Conservation (phyloP, 2,888 invertebrate genomes). For the Nymphalis polychloros region DNA sequence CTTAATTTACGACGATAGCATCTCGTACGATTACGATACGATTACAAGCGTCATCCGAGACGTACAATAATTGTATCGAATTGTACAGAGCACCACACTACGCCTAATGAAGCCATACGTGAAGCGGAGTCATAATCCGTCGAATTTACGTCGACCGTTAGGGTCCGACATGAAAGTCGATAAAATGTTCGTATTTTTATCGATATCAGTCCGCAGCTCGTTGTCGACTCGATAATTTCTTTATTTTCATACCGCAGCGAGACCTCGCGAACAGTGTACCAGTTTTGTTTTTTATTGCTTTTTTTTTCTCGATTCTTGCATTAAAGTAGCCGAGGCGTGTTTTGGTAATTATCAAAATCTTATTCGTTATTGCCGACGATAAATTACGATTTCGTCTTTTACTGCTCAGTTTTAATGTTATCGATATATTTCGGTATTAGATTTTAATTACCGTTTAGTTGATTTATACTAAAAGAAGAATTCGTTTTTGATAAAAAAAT, state of each 20-base stretch:
- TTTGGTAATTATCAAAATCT: conserved; percentile 50
- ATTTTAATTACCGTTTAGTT: conserved; percentile 26
- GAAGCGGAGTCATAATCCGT: conserved; percentile 56
- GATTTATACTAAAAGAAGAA: conserved; percentile 17
- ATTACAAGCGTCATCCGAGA: conserved; percentile 50
- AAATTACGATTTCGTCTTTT: conserved; percentile 39
- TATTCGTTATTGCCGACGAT: conserved; percentile 46
- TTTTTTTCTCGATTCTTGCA: conserved; percentile 47
- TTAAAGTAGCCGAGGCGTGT: conserved; percentile 45
- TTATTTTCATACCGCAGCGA: conserved; percentile 57
- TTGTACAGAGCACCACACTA: conserved; percentile 25
- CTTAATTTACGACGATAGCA: conserved; percentile 55
- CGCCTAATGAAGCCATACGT: conserved; percentile 63
- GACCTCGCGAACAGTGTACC: conserved; percentile 49
- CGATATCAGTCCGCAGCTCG: conserved; percentile 52
- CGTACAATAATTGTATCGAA: conserved; percentile 34
- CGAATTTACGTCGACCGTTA: conserved; percentile 69
- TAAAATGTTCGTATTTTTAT: conserved; percentile 42
- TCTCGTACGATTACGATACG: conserved; percentile 48
- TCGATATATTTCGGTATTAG: conserved; percentile 38
- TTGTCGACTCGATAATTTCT: conserved; percentile 67
- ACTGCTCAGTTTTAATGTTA: conserved; percentile 35
- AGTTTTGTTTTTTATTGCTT: conserved; percentile 47
- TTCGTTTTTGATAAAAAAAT: conserved; percentile 1
- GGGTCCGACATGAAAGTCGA: conserved; percentile 64